Conservation (phyloP, 2,797 vertebrate genomes). For the Psittacula derbiana region DNA sequence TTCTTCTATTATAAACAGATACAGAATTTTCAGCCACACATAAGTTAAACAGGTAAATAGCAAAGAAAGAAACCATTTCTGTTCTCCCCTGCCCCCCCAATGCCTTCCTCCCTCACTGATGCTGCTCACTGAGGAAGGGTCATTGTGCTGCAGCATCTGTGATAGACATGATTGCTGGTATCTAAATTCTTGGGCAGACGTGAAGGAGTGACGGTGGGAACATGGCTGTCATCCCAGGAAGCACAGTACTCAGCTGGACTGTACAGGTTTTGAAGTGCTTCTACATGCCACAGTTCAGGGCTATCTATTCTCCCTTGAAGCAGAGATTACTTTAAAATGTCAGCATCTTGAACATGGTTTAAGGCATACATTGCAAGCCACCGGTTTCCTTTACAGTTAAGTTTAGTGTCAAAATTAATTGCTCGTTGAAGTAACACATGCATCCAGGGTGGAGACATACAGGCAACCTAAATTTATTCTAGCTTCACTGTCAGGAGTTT, state of each 20-base stretch:
- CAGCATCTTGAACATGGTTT: neutral
- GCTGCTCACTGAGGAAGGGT: neutral
- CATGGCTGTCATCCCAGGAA: neutral
- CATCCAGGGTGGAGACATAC: neutral
- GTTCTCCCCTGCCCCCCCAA: neutral
- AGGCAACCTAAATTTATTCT: neutral
- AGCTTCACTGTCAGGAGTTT: neutral
- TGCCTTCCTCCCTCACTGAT: neutral
- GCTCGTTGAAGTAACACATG: neutral
- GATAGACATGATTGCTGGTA: rapidly evolving
- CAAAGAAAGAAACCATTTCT: neutral
- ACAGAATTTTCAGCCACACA: neutral
- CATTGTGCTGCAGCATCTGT: neutral
- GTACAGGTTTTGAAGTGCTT: neutral
- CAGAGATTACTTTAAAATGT: neutral
- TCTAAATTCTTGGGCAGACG: neutral
- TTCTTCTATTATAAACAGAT: neutral
- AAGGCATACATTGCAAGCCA: neutral
- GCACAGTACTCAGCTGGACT: neutral
- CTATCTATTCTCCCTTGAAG: neutral
- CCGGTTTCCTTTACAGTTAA: neutral
- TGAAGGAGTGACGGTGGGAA: neutral
- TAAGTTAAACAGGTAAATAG: neutral
- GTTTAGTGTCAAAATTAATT: neutral
- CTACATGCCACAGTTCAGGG: neutral